Evolutionary conservation across 2,797 vertebrate genomes (phyloP).

Genomic region (Sylvilagus floridanus): DNA sequence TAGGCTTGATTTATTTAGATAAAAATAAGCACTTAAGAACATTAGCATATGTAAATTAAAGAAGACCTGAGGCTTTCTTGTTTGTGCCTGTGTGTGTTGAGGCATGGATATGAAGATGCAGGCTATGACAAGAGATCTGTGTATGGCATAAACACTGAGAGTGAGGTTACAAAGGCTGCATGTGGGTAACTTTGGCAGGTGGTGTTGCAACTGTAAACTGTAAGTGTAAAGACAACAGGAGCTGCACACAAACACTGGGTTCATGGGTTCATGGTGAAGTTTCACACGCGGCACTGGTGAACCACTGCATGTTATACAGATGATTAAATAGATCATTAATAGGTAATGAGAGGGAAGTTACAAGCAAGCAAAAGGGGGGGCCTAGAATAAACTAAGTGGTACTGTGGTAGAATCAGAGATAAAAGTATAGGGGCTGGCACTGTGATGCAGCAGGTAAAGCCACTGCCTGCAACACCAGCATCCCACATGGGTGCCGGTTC

Average conservation of each 20-base stretch:
- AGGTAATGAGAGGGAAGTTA: background rate
- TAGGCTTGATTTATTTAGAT: background rate
- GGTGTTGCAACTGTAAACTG: background rate
- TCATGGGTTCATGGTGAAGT: background rate
- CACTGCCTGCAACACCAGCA: too few relatives aligned
- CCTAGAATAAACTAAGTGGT: background rate
- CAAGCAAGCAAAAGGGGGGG: background rate
- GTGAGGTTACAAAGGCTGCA: background rate
- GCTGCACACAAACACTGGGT: background rate
- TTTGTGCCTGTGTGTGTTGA: background rate
- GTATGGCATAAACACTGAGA: background rate
- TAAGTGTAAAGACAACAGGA: background rate
- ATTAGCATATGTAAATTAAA: background rate
- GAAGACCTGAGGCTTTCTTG: background rate
- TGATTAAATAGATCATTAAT: background rate
- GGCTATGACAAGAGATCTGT: background rate
- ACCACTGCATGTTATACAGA: background rate
- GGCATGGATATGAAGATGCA: background rate
- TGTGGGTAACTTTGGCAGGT: conserved; percentile 5
- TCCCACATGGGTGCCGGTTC: too few relatives aligned
- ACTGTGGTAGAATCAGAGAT: background rate
- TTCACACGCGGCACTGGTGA: background rate
- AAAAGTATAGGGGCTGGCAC: background rate
- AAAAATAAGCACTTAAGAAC: background rate
- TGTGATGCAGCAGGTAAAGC: too few relatives aligned